Evolutionary conservation across 2,888 invertebrate species (phyloP).

Genomic region (Meghimatium bilineatum): DNA sequence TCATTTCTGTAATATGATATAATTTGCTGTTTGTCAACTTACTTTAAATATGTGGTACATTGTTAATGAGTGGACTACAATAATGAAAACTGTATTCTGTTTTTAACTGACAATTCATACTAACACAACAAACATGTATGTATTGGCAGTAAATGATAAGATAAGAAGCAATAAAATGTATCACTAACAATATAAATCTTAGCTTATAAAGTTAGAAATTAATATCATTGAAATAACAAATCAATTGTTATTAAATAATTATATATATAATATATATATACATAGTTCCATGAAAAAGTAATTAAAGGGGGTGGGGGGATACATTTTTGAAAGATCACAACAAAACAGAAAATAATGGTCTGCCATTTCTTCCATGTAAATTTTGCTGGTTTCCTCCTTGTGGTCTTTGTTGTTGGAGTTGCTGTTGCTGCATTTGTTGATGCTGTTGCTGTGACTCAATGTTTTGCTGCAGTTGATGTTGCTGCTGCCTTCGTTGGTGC

Average conservation of each 20-base stretch:
- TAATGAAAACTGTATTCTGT: not conserved
- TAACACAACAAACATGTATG: not conserved
- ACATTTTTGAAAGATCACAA: conserved; percentile 32
- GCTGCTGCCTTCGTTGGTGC: conserved; percentile 30
- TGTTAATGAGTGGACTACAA: no score
- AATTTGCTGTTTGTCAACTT: not conserved
- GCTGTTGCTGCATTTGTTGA: conserved; percentile 37
- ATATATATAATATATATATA: not conserved
- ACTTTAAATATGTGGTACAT: not conserved
- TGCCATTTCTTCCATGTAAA: conserved; percentile 39
- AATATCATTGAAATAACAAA: not conserved
- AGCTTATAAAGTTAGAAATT: not conserved
- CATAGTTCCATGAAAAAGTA: not conserved
- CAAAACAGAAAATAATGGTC: conserved; percentile 53
- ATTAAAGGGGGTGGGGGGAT: not conserved
- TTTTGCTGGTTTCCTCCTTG: not conserved
- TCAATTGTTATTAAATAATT: not conserved
- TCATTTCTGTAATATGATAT: not conserved
- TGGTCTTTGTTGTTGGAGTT: conserved; percentile 8
- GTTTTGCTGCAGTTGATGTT: conserved; percentile 37
- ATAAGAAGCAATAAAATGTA: not conserved
- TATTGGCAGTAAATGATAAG: not conserved
- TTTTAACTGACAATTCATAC: not conserved
- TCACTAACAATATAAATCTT: not conserved
- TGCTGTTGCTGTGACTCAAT: conserved; percentile 46